Base-by-base conservation (phyloP, 2,113 vertebrate species). In the Pterocles gutturalis region DNA sequence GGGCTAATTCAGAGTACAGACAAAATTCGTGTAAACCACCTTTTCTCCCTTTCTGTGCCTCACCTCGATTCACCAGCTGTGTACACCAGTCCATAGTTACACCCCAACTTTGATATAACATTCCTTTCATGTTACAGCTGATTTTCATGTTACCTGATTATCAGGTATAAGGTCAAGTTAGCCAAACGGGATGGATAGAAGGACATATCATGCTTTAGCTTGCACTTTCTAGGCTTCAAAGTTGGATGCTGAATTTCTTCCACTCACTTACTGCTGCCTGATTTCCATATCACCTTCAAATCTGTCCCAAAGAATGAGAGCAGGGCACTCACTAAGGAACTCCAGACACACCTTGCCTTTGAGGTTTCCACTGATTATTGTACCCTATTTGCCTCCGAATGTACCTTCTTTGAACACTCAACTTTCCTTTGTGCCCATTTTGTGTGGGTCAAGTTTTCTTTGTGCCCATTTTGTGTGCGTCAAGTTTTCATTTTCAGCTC, bases 401-500 rank as follows among this genome's bases (percentile, higher is more conserved):
- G 24, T 60, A 46, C 11, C 24, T 91, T 51, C 55, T 87, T 64
- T 46, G 48, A 91, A 80, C 45, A 48, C 34, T 84, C 77, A 62
- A 28, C 55, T 66, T 43, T 71, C 61, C 60, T 91, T 93, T 94
- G 60, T 95, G 67, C 31, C 29, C n/a, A 24, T 83, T 92, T 85
- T 79, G 21, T 80, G 83, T 48, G 67, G 57, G 61, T 82, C 92
- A 92, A 46, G 33, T 90, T 95, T 93, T 92, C 48, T n/a, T 93
- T 94, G 60, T 95, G 67, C 31, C 29, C n/a, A 24, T 83, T 92
- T 85, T 79, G 21, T 80, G 83, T 48, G 67, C 54, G 61, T 82
- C 92, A 92, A 46, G 33, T 90, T 95, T 93, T 92, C 48, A 67
- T 78, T 90, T 95, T 97, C 85, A 90, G 10, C 71, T 92, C 55